These are phyloP conservation scores for Siphonodentalium dalli DNA, from an alignment of 2,888 invertebrate species.

Conservation along the genomic window DNA sequence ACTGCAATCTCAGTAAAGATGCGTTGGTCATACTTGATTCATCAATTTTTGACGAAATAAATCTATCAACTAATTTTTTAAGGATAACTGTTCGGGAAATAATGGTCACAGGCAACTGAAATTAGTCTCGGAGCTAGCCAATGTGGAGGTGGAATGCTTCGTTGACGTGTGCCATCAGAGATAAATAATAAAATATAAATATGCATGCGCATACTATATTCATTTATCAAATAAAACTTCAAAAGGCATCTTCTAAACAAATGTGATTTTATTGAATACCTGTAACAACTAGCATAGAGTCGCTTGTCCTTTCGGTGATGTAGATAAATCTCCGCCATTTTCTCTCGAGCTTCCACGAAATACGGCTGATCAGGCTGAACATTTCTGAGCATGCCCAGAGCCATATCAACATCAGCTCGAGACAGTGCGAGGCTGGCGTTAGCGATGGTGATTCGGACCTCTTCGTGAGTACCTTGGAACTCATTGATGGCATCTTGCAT, in stretches of 20 bases:
- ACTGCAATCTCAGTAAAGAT: no score
- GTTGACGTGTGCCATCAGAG: no score
- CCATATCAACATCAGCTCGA: conserved; percentile 81
- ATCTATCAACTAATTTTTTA: no score
- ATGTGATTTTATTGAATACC: conserved; percentile 52
- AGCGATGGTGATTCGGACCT: conserved; percentile 82
- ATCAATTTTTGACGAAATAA: no score
- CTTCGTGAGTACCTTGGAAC: conserved; percentile 80
- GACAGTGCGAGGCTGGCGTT: conserved; percentile 84
- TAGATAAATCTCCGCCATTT: conserved; percentile 88
- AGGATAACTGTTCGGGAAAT: no score
- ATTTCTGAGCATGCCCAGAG: conserved; percentile 79
- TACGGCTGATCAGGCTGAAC: conserved; percentile 84
- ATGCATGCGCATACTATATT: no score
- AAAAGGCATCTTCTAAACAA: background rate
- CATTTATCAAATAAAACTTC: background rate
- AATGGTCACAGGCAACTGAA: no score
- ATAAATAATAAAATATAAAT: no score
- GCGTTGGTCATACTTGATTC: no score
- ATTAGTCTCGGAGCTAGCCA: no score
- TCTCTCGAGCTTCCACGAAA: conserved; percentile 75
- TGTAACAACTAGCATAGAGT: conserved; percentile 85
- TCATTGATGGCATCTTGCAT: conserved; percentile 74
- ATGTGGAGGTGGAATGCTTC: no score
- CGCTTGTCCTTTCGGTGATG: conserved; percentile 84